Conservation (phyloP, 35 echinoderm and acorn worm species). For the Diadema setosum region DNA sequence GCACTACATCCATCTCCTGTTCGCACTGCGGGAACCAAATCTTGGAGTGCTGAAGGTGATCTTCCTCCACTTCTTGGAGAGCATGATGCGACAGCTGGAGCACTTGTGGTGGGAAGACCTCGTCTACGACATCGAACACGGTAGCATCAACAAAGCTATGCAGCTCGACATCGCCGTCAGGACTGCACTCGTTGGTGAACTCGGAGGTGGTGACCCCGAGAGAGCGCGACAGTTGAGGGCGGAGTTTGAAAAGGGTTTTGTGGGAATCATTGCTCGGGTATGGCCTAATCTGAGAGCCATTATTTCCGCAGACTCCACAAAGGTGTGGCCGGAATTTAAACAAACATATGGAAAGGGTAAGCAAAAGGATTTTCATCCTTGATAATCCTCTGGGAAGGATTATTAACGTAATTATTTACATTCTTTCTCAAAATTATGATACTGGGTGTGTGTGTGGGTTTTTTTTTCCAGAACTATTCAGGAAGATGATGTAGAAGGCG, state of each 20-base stretch:
- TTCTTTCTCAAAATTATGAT: too few relatives aligned
- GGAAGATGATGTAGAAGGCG: too few relatives aligned
- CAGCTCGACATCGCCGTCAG: slow-evolving; percentile 39
- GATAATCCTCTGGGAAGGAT: too few relatives aligned
- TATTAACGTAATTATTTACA: too few relatives aligned
- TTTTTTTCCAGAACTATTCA: too few relatives aligned
- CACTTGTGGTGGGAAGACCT: slow-evolving; percentile 58
- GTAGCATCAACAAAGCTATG: slow-evolving; percentile 34
- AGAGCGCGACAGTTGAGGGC: slow-evolving; percentile 37
- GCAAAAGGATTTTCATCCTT: background rate
- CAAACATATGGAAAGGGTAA: slow-evolving; percentile 70
- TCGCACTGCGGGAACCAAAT: slow-evolving; percentile 43
- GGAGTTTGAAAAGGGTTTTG: slow-evolving; percentile 76
- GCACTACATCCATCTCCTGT: slow-evolving; percentile 41
- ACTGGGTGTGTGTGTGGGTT: too few relatives aligned
- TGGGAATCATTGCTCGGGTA: slow-evolving; percentile 52
- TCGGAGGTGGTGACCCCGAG: slow-evolving; percentile 24
- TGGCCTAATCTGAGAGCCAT: slow-evolving; percentile 70
- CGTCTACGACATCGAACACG: slow-evolving; percentile 45
- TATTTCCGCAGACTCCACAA: background rate
- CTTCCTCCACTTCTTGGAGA: background rate
- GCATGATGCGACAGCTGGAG: slow-evolving; percentile 32
- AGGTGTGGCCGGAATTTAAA: background rate
- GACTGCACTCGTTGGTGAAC: background rate
- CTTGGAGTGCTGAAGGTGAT: background rate